These are phyloP conservation scores for Neodiprion fabricii DNA, from an alignment of 1,140 invertebrate genomes.

Conservation along the genomic window DNA sequence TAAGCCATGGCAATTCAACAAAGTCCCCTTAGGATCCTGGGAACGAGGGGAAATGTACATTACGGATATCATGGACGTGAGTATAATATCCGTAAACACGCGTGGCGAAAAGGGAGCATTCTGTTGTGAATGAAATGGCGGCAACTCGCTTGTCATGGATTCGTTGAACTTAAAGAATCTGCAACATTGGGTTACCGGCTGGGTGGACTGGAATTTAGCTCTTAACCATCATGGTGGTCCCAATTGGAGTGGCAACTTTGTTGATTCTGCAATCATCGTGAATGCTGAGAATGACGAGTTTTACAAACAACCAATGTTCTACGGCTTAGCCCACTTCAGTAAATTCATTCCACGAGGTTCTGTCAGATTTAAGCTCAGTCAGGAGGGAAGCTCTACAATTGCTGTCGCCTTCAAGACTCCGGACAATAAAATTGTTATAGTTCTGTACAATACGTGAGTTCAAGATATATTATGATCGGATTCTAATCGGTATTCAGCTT, in stretches of 20 bases:
- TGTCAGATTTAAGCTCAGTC: constrained; percentile 25
- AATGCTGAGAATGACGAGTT: constrained; percentile 63
- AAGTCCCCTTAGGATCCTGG: constrained; percentile 78
- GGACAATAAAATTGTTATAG: too few relatives aligned
- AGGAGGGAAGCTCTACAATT: too few relatives aligned
- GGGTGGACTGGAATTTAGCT: constrained; percentile 77
- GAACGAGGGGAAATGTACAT: constrained; percentile 30
- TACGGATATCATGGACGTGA: not conserved
- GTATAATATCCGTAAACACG: not conserved
- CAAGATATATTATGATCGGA: too few relatives aligned
- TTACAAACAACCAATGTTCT: constrained; percentile 76
- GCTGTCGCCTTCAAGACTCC: too few relatives aligned
- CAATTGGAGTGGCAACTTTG: constrained; percentile 70
- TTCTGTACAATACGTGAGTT: too few relatives aligned
- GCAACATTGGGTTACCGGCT: constrained; percentile 64
- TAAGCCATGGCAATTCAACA: constrained; percentile 54
- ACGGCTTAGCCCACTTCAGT: constrained; percentile 71
- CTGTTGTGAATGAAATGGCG: not conserved
- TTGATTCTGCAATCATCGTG: constrained; percentile 72
- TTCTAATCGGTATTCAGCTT: too few relatives aligned
- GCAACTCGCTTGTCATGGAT: not conserved
- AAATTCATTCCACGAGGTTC: constrained; percentile 63
- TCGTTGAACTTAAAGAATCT: constrained; percentile 54
- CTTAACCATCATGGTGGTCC: constrained; percentile 70
- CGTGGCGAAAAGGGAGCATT: not conserved